A percentile compares a stretch with the other conserved stretches of the same genome.
These are phyloP conservation scores for Lingula anatina DNA, from an alignment of 2,888 invertebrate species.

Conservation along the genomic window DNA sequence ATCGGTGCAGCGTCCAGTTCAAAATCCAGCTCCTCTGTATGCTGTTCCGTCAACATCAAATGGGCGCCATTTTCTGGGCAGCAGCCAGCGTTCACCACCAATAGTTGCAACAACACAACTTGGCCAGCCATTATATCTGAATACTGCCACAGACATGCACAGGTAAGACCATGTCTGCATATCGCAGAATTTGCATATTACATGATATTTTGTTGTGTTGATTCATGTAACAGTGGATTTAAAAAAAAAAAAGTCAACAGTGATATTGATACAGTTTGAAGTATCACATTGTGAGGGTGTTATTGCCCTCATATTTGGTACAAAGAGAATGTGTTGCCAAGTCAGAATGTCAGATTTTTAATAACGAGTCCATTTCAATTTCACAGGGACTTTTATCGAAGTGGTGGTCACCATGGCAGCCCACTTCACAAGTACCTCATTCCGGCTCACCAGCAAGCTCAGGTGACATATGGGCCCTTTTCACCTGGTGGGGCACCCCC, in stretches of 20 bases:
- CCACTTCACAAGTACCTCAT: slow-evolving; percentile 48
- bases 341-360: too few species aligned
- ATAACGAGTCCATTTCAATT: too few species aligned
- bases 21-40: not conserved
- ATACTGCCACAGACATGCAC: slow-evolving; percentile 32
- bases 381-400: slow-evolving; percentile 59
- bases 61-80: not conserved
- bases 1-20: not conserved
- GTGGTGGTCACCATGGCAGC: slow-evolving; percentile 37
- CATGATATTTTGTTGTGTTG: too few species aligned
- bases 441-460: slow-evolving; percentile 47
- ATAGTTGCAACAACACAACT: slow-evolving; percentile 17
- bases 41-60: too few species aligned
- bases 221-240: too few species aligned
- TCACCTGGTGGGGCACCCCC: slow-evolving; percentile 64
- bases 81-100: not conserved
- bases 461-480: slow-evolving; percentile 39
- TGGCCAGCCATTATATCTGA: slow-evolving; percentile 36
- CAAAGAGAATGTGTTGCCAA: too few species aligned
- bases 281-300: too few species aligned
- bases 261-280: too few species aligned
- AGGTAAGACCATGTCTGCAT: too few species aligned
- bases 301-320: too few species aligned
- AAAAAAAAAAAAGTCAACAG: too few species aligned
- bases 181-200: too few species aligned